These are phyloP conservation scores for Chiroxiphia lanceolata DNA, from an alignment of 2,797 vertebrate species.

Conservation along the genomic window DNA sequence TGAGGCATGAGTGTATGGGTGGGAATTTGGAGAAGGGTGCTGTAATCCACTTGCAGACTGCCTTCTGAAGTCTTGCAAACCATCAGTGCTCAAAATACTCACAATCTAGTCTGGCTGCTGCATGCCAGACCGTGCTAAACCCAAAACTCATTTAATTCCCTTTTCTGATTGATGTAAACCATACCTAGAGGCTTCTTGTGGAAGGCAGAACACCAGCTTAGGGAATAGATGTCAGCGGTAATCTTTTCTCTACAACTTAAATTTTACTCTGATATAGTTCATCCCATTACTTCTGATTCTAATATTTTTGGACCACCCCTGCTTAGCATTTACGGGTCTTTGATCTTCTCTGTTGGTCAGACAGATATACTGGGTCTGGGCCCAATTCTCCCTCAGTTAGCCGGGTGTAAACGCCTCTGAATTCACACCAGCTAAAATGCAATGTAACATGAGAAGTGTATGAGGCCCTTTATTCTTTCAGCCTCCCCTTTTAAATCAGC, in stretches of 20 bases:
- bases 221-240: not conserved
- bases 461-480: conserved; percentile 42
- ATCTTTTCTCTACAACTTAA: not conserved
- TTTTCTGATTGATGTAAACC: conserved; percentile 18
- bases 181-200: not conserved
- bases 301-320: conserved; percentile 17
- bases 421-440: conserved; percentile 41
- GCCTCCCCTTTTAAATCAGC: conserved; percentile 43
- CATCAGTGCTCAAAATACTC: not conserved
- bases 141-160: not conserved
- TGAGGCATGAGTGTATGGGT: not conserved
- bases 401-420: not conserved
- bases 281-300: conserved; percentile 14
- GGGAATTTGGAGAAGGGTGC: conserved; percentile 30
- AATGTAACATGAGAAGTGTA: conserved; percentile 44
- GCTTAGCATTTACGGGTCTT: conserved; percentile 20
- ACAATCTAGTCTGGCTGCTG: not conserved
- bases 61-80: conserved; percentile 27
- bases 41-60: not conserved
- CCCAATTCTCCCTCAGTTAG: not conserved
- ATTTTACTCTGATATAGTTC: conserved; percentile 12
- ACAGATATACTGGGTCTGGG: conserved; percentile 6
- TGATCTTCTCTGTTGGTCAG: conserved; percentile 36
- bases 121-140: not conserved
- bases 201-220: not conserved